These are phyloP conservation scores for Eumaeus atala DNA, from an alignment of 1,140 invertebrate genomes.

Conservation along the genomic window DNA sequence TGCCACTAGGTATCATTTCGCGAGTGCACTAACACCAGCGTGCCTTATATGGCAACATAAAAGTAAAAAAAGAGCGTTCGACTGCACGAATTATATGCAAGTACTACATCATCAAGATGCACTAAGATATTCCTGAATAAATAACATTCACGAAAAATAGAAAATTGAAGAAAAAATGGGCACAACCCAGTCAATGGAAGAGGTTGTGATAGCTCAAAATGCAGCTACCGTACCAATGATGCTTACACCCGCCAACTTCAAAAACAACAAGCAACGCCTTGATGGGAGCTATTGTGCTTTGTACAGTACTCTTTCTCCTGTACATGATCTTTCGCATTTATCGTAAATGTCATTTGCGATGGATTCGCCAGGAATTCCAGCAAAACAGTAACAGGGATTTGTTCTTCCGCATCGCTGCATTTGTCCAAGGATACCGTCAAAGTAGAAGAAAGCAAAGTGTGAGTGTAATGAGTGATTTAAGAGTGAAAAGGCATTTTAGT, in stretches of 20 bases:
- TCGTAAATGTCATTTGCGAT: neutral
- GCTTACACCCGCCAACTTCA: neutral
- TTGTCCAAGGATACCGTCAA: no score
- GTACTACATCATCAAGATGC: slow-evolving; percentile 3
- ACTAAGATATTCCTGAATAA: neutral
- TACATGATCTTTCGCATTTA: neutral
- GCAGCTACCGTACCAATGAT: neutral
- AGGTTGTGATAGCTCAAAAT: slow-evolving; percentile 1
- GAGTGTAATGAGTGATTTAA: no score
- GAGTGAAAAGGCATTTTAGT: no score
- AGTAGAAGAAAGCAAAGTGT: no score
- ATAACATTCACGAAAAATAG: slow-evolving; percentile 1
- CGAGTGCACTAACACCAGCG: slow-evolving; percentile 1
- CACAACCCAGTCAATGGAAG: neutral
- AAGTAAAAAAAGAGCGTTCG: no score
- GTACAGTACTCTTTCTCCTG: neutral
- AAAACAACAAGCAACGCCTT: neutral
- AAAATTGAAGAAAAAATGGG: neutral
- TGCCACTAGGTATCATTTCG: neutral
- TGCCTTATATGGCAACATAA: no score
- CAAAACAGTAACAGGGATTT: neutral
- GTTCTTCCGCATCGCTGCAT: neutral
- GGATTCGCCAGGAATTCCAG: neutral
- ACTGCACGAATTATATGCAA: neutral
- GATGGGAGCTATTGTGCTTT: neutral